phyloP scores from a whole-genome alignment of 2,888 invertebrate species.

The Gastrophysa polygoni region DNA sequence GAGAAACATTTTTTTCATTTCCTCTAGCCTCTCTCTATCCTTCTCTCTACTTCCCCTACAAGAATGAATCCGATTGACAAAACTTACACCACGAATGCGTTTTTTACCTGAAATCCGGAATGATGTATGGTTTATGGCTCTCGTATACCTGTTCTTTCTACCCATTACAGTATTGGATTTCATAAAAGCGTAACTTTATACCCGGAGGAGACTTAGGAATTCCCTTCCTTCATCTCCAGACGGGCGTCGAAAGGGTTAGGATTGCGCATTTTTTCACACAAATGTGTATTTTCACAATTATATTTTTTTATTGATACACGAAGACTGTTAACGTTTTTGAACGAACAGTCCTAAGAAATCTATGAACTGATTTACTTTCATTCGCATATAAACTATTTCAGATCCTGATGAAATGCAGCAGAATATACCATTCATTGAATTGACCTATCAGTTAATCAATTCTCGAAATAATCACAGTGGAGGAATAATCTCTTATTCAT shows the following conservation, averaged over 20 bases:
- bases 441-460: too few relatives aligned
- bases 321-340: conserved; percentile 25
- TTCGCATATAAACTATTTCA: too few relatives aligned
- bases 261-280: conserved; percentile 18
- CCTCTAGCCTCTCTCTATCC: not conserved
- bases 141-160: conserved; percentile 27
- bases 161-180: conserved; percentile 22
- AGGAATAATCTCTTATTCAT: too few relatives aligned
- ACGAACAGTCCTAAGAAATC: too few relatives aligned
- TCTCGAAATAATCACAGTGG: too few relatives aligned
- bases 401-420: too few relatives aligned
- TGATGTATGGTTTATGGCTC: conserved; percentile 17
- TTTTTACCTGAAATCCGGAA: conserved; percentile 17
- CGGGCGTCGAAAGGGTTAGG: conserved; percentile 25
- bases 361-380: too few relatives aligned
- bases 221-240: conserved; percentile 14
- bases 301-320: conserved; percentile 13
- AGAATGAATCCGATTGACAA: conserved; percentile 4
- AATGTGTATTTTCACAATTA: conserved; percentile 27
- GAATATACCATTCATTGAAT: too few relatives aligned
- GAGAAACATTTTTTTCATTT: not conserved
- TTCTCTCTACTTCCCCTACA: too few relatives aligned
- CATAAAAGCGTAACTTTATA: conserved; percentile 25
- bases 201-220: conserved; percentile 5
- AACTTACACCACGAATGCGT: conserved; percentile 9